phyloP scores from a whole-genome alignment of 2,797 vertebrate species.

The Acipenser transmontanus region DNA sequence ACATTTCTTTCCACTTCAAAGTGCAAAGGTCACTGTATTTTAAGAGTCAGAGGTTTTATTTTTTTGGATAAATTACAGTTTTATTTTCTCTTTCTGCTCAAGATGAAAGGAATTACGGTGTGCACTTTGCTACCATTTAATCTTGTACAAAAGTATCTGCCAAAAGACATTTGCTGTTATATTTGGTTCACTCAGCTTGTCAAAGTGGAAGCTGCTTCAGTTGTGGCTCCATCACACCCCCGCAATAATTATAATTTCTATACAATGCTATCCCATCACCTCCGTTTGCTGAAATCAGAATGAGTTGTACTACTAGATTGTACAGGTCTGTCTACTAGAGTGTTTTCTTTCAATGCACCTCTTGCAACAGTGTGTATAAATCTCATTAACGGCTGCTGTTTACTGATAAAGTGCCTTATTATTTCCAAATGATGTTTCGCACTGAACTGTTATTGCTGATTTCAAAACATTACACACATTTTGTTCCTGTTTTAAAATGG shows the following conservation, averaged over 20 bases:
- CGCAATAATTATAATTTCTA: background rate
- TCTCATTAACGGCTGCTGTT: too few relatives aligned
- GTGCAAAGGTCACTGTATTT: fast-evolving
- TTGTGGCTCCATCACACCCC: constrained; percentile 11
- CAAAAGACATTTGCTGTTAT: constrained; percentile 13
- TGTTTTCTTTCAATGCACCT: background rate
- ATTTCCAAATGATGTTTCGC: too few relatives aligned
- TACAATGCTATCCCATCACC: background rate
- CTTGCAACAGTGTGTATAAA: too few relatives aligned
- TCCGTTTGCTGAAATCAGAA: background rate
- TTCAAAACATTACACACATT: too few relatives aligned
- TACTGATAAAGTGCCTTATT: too few relatives aligned
- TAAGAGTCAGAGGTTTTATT: background rate
- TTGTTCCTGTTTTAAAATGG: too few relatives aligned
- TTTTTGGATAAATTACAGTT: background rate
- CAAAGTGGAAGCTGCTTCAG: constrained; percentile 4
- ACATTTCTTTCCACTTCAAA: background rate
- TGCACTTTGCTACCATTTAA: constrained; percentile 14
- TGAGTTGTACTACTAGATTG: background rate
- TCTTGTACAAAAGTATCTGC: constrained; percentile 18
- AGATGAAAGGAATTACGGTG: constrained; percentile 13
- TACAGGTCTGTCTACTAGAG: background rate
- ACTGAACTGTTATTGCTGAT: too few relatives aligned
- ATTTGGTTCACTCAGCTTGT: constrained; percentile 21
- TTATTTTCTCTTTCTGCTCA: background rate